phyloP scores from a whole-genome alignment of 2,888 invertebrate species.

The Lacanobia wlatinum region DNA sequence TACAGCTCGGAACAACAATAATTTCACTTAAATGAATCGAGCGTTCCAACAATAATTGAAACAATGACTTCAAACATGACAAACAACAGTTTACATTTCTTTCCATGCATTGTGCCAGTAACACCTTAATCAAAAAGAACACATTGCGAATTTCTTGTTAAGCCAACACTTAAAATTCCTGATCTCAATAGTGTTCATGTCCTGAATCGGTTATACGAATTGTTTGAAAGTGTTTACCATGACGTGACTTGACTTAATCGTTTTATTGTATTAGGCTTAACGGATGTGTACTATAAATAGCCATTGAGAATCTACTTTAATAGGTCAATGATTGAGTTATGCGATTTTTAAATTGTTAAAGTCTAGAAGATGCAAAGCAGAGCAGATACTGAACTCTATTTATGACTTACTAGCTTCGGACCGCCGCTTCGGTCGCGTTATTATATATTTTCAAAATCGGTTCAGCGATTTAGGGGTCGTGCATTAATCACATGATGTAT shows the following conservation, averaged over 20 bases:
- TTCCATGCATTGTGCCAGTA: neutral
- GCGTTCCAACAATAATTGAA: no score
- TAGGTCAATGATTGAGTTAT: neutral
- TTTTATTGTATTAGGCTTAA: constrained; percentile 20
- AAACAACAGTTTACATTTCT: neutral
- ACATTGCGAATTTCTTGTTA: constrained; percentile 9
- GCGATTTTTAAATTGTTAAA: no score
- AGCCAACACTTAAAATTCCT: neutral
- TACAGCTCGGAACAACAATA: no score
- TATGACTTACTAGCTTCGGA: no score
- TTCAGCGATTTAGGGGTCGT: no score
- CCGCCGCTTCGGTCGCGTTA: no score
- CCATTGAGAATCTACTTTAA: neutral
- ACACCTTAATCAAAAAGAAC: neutral
- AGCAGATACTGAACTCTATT: no score
- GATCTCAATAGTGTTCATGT: constrained; percentile 22
- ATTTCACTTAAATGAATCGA: no score
- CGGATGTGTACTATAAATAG: constrained; percentile 17
- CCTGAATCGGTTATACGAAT: constrained; percentile 21
- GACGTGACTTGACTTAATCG: constrained; percentile 47
- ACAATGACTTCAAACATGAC: neutral
- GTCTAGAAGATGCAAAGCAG: no score
- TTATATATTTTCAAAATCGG: no score
- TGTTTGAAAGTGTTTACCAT: constrained; percentile 44
- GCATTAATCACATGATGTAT: no score